Percentiles rank a stretch among this genome's conserved stretches.
phyloP scores from a whole-genome alignment of 2,797 vertebrate genomes.

The Aratinga solstitialis region DNA sequence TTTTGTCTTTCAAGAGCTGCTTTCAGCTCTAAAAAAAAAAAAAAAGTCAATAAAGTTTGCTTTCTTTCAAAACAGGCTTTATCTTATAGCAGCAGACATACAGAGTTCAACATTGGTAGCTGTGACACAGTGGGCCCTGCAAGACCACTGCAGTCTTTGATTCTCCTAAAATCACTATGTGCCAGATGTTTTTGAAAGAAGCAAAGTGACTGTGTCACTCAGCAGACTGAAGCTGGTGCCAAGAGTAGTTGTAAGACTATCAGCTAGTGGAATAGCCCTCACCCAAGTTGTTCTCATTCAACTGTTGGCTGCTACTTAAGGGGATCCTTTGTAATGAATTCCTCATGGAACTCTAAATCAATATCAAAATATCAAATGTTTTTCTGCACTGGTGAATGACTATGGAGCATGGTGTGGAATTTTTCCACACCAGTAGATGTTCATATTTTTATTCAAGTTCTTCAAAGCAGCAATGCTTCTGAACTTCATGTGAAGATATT shows the following conservation, averaged over 20 bases:
- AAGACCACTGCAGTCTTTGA: neutral
- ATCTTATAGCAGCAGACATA: neutral
- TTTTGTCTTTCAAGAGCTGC: neutral
- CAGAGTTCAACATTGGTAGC: neutral
- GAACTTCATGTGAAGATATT: neutral
- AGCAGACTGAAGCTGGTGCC: neutral
- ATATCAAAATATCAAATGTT: neutral
- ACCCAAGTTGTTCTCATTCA: neutral
- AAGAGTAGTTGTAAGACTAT: neutral
- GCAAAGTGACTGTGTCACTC: neutral
- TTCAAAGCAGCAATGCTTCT: neutral
- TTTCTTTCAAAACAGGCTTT: conserved; percentile 19
- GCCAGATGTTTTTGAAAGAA: neutral
- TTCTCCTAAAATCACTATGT: neutral
- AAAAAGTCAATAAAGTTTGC: neutral
- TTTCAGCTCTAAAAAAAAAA: neutral
- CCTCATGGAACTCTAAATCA: neutral
- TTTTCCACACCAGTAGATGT: neutral
- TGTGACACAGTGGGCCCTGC: neutral
- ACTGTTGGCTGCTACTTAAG: neutral
- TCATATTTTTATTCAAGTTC: conserved; percentile 10
- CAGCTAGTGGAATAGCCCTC: neutral
- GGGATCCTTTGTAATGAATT: neutral
- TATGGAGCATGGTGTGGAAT: neutral
- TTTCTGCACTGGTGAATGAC: neutral